Base-by-base conservation (phyloP, 2,888 invertebrate species). In the Saturnia pavonia region DNA sequence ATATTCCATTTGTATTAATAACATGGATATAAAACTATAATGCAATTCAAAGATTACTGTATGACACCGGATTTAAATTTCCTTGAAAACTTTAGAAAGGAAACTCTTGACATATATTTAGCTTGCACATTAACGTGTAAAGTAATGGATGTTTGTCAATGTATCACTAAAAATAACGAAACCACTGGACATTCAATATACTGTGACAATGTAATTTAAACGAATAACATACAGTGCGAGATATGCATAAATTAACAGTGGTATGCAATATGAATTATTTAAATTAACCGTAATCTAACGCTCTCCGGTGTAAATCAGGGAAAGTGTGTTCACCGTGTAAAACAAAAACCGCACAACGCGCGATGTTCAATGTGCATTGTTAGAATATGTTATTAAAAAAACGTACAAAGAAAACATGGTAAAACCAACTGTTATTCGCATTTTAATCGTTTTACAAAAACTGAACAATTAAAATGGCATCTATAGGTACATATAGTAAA, bases 231-330 rank as follows among this genome's bases (percentile, higher is more conserved):
- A 68, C 68, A 65, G 68, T 42, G 43, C 68, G 48, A 51, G 63
- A 68, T 51, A 51, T 68, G 54, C 43, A 71, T 71, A 51, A 76
- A 75, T 73, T 71, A 76, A 78, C 75, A 73, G 71, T 70, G 72
- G 74, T 34, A 34, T 34, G 34, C 80, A 81, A 85, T 85, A 84
- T 85, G 84, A 77, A 76, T 77, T 75, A 80, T 78, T 80, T 76
- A 74, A 80, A 78, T 77, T 86, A 85, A 88, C 85, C 86, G 83
- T 77, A 63, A 75, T 75, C 76, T 72, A 70, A 68, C 74, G 68
- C 75, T 74, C 74, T 76, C 75, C 75, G 80, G 81, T 84, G 78
- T 88, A 87, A 87, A 89, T 85, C 82, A 84, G 88, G 84, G 90
- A 89, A 89, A 89, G 89, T 87, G 72, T 27, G 34, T 8, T 57